Percentiles rank a stretch among this genome's conserved stretches.
These are phyloP conservation scores for Hermatobates lingyangjiaoensis DNA, from an alignment of 1,140 invertebrate species.

Conservation along the genomic window DNA sequence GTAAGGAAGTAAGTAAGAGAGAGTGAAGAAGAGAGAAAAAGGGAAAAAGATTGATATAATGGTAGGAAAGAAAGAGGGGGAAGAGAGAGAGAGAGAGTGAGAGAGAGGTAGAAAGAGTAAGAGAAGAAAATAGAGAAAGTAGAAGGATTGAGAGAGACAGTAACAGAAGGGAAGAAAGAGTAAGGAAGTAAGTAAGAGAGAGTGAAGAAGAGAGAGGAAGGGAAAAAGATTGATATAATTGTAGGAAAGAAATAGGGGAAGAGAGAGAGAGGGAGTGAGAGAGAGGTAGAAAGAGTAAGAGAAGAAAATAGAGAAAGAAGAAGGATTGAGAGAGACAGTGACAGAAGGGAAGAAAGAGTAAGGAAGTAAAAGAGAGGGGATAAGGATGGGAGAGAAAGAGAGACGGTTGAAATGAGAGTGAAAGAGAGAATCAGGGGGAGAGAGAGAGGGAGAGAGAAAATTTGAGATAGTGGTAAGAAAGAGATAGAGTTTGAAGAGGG, in stretches of 20 bases:
- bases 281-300: not conserved
- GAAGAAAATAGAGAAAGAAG: not conserved
- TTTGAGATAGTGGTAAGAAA: not conserved
- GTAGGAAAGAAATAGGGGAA: not conserved
- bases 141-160: not conserved
- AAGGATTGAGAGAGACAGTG: not conserved
- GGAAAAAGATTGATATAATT: not conserved
- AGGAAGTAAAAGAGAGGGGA: not conserved
- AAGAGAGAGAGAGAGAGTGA: not conserved
- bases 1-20: not conserved
- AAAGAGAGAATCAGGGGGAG: constrained; percentile 1
- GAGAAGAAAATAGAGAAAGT: not conserved
- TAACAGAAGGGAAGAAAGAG: not conserved
- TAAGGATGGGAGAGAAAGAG: not conserved
- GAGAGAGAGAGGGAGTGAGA: not conserved
- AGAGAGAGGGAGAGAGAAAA: not conserved
- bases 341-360: not conserved
- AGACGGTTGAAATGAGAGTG: not conserved
- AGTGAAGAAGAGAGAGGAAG: not conserved
- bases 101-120: not conserved
- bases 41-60: not conserved
- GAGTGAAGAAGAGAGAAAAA: not conserved
- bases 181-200: not conserved
- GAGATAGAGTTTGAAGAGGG: too few species aligned
- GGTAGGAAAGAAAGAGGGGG: not conserved